phyloP scores from a whole-genome alignment of 2,888 invertebrate species.

The Sesia apiformis region DNA sequence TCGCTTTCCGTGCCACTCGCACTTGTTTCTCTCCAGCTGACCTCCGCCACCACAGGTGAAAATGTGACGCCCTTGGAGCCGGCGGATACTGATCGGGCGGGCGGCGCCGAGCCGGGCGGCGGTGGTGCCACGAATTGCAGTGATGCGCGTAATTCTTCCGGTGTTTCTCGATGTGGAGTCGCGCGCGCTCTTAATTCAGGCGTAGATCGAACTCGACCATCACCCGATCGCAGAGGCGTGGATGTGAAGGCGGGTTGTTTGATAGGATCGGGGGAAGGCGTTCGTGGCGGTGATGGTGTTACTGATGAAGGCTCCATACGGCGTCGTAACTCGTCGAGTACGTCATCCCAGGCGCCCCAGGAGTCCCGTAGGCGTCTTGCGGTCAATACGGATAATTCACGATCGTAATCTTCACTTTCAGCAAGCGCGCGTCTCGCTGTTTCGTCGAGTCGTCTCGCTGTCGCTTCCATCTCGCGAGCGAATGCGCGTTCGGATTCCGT shows the following conservation, averaged over 20 bases:
- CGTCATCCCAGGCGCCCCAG: constrained; percentile 71
- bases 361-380: constrained; percentile 61
- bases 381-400: constrained; percentile 72
- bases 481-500: constrained; percentile 64
- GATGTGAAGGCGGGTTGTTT: constrained; percentile 70
- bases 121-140: constrained; percentile 73
- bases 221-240: constrained; percentile 71
- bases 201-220: constrained; percentile 68
- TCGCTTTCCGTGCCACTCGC: constrained; percentile 40
- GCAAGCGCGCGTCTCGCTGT: constrained; percentile 55
- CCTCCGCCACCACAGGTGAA: constrained; percentile 85
- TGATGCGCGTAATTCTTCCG: constrained; percentile 68
- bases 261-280: constrained; percentile 53
- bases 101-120: constrained; percentile 33
- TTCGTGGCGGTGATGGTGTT: constrained; percentile 53
- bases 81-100: constrained; percentile 58
- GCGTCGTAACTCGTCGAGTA: constrained; percentile 58
- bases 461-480: constrained; percentile 62
- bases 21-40: constrained; percentile 82
- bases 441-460: constrained; percentile 58
- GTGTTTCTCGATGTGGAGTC: constrained; percentile 54
- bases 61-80: constrained; percentile 82
- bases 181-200: constrained; percentile 74
- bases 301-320: constrained; percentile 54
- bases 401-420: constrained; percentile 72